Percentiles rank a stretch among this genome's conserved stretches.
phyloP scores from a whole-genome alignment of 2,113 vertebrate genomes.

The Amazona guildingii region DNA sequence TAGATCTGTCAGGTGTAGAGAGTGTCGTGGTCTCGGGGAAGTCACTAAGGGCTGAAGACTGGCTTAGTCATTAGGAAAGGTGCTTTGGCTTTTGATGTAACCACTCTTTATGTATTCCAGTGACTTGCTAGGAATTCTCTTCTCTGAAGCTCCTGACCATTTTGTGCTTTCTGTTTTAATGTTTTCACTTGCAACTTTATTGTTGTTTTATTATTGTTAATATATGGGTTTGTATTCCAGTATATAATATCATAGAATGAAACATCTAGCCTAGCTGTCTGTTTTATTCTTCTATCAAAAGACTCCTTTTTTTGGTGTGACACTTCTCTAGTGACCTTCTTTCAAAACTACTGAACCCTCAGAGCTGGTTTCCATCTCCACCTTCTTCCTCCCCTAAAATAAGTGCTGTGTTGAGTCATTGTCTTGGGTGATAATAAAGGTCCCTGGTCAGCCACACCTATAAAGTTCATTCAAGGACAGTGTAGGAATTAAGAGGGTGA shows the following conservation, averaged over 20 bases:
- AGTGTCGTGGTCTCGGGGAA: not conserved
- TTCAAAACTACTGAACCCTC: not conserved
- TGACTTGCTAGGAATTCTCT: not conserved
- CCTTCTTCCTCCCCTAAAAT: not conserved
- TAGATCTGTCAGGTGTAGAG: not conserved
- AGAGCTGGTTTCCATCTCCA: not conserved
- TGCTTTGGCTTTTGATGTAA: not conserved
- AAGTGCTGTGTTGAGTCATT: not conserved
- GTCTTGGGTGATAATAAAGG: not conserved
- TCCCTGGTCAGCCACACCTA: not conserved
- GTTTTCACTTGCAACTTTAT: not conserved
- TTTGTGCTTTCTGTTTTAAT: not conserved
- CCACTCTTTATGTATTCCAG: not conserved
- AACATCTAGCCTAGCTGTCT: not conserved
- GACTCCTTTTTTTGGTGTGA: not conserved
- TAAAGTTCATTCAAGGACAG: not conserved
- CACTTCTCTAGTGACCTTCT: fast-evolving
- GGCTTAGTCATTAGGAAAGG: not conserved
- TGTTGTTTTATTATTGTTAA: not conserved
- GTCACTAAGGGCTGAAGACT: not conserved
- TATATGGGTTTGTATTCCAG: not conserved
- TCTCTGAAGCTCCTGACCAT: not conserved
- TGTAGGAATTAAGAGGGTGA: not conserved
- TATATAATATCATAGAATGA: not conserved
- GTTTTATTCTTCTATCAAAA: not conserved